Conservation (phyloP, 1,140 invertebrate genomes). For the Drosophila willistoni region DNA sequence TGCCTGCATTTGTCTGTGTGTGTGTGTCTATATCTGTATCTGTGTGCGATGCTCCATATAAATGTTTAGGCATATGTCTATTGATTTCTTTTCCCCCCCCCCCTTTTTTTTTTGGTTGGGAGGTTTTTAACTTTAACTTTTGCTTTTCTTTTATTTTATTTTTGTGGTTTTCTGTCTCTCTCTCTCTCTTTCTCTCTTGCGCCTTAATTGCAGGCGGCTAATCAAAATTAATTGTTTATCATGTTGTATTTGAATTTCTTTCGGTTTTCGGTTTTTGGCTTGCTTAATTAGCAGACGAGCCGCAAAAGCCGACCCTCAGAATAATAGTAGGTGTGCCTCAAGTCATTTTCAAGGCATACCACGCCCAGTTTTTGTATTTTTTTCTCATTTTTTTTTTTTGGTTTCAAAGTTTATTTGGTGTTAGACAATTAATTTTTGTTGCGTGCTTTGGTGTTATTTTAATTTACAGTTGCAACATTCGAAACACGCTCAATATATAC, state of each 20-base stretch:
- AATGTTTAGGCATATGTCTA: constrained; percentile 32
- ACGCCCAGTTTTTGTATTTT: constrained; percentile 8
- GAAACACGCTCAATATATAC: constrained; percentile 51
- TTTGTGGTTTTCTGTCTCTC: background rate
- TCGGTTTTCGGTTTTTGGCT: constrained; percentile 48
- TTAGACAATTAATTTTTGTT: constrained; percentile 83
- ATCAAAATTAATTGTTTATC: constrained; percentile 82
- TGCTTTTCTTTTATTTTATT: constrained; percentile 12
- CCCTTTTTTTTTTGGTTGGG: constrained; percentile 32
- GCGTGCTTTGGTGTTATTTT: constrained; percentile 79
- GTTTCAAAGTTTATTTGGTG: constrained; percentile 78
- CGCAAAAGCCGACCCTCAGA: constrained; percentile 40
- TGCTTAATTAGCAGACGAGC: constrained; percentile 74
- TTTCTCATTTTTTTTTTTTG: background rate
- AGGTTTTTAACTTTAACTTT: background rate
- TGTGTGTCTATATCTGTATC: background rate
- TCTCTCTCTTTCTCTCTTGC: background rate
- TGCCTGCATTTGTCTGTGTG: constrained; percentile 34
- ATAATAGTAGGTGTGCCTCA: constrained; percentile 64
- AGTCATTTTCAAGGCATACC: constrained; percentile 27
- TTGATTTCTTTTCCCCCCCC: constrained; percentile 72
- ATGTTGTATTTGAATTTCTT: constrained; percentile 80
- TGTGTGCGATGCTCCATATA: constrained; percentile 9
- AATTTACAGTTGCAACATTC: constrained; percentile 74
- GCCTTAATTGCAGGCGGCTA: constrained; percentile 73